Percentiles rank a stretch among this genome's conserved stretches.
phyloP scores from a whole-genome alignment of 2,797 vertebrate genomes.

The Crenuchus spilurus region DNA sequence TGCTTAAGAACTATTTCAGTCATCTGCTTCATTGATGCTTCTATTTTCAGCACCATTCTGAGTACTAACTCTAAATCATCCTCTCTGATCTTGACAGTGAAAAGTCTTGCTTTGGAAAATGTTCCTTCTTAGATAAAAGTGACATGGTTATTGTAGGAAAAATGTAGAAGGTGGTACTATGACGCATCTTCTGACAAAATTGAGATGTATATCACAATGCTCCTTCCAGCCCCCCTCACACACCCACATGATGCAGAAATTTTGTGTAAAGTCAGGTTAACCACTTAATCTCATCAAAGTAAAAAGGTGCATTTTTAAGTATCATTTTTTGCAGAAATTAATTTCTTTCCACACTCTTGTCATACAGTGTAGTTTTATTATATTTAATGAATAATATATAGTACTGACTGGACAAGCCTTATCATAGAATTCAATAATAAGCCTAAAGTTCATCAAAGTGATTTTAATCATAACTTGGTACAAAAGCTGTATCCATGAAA shows the following conservation, averaged over 20 bases:
- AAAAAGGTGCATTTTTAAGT: no score
- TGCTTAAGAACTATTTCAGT: conserved; percentile 1
- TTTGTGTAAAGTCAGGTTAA: background rate
- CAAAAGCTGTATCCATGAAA: no score
- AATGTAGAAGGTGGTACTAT: conserved; percentile 4
- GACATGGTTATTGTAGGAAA: background rate
- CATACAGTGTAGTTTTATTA: no score
- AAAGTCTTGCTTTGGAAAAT: conserved; percentile 22
- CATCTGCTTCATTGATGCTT: conserved; percentile 7
- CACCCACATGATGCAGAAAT: background rate
- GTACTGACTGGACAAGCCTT: no score
- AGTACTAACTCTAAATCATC: background rate
- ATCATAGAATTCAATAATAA: no score
- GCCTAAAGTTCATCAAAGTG: no score
- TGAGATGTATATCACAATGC: conserved; percentile 8
- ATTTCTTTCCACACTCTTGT: no score
- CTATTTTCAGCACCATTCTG: conserved; percentile 13
- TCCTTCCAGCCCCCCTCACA: background rate
- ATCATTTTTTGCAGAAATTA: no score
- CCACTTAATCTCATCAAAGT: no score
- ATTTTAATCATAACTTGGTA: no score
- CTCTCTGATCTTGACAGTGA: background rate
- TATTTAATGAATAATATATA: no score
- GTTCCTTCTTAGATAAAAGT: conserved; percentile 18
- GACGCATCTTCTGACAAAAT: conserved; percentile 26